Percentiles rank a stretch among this genome's conserved stretches.
Conservation (phyloP, 2,113 vertebrate genomes). For the Cygnus buccinator region DNA sequence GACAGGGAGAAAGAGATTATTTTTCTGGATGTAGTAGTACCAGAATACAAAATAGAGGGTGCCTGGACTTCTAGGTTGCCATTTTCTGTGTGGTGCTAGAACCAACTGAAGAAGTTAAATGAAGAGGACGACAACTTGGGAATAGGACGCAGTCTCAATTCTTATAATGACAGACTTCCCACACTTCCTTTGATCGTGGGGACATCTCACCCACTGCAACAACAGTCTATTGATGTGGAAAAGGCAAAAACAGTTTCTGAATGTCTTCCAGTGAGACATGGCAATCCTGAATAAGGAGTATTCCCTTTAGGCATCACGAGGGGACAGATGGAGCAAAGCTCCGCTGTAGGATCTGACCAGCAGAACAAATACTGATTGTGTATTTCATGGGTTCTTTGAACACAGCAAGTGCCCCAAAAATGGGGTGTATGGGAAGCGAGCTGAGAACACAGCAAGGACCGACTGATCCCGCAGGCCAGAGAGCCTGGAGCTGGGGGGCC, state of each 20-base stretch:
- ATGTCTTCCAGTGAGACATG: not conserved
- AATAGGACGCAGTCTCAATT: not conserved
- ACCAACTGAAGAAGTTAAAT: not conserved
- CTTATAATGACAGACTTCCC: not conserved
- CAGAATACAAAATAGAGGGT: not conserved
- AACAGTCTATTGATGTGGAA: not conserved
- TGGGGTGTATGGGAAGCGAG: not conserved
- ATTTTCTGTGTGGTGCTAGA: not conserved
- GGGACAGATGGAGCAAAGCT: not conserved
- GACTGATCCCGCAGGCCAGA: not conserved
- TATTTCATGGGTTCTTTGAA: not conserved
- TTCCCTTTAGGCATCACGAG: not conserved
- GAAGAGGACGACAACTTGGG: not conserved
- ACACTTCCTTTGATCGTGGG: not conserved
- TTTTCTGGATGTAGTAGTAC: not conserved
- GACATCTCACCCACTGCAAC: not conserved
- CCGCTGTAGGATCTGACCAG: too few species aligned
- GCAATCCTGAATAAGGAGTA: not conserved
- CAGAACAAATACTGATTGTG: not conserved
- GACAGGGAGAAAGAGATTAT: accelerated
- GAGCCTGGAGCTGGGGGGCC: not conserved
- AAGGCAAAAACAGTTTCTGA: not conserved
- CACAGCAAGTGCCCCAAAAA: not conserved
- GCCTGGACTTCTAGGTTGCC: not conserved
- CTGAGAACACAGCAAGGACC: not conserved